Conservation (phyloP, 2,888 invertebrate species). For the Pteria penguin region DNA sequence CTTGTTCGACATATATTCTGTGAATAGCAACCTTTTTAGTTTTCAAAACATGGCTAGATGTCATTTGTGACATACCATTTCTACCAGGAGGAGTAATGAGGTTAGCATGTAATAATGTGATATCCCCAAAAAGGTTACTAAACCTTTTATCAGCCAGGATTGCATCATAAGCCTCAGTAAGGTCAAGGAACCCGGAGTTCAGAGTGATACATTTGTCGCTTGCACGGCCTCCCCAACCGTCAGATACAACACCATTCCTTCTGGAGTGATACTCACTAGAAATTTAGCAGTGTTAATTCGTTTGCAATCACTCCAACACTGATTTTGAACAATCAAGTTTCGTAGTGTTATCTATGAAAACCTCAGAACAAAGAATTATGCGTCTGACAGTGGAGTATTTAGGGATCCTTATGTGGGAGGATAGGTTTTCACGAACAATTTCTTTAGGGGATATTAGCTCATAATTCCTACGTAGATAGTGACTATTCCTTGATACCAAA, state of each 20-base stretch:
- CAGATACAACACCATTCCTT: constrained; percentile 27
- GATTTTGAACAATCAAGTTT: background rate
- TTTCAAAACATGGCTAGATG: background rate
- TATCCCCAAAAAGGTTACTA: constrained; percentile 1
- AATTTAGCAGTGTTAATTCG: constrained; percentile 45
- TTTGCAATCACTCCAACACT: constrained; percentile 31
- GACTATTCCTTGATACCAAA: constrained; percentile 1
- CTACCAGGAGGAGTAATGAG: constrained; percentile 20
- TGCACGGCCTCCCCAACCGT: constrained; percentile 19
- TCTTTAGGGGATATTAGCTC: constrained; percentile 13
- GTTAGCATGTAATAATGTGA: constrained; percentile 1
- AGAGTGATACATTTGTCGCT: constrained; percentile 25
- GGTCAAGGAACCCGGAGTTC: constrained; percentile 1
- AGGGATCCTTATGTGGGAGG: constrained; percentile 12
- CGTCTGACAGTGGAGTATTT: constrained; percentile 16
- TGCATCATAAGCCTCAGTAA: constrained; percentile 11
- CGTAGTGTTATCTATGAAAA: constrained; percentile 19
- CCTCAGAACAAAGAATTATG: constrained; percentile 36
- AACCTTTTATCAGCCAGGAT: constrained; percentile 29
- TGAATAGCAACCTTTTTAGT: background rate
- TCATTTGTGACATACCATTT: too few species aligned
- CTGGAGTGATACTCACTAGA: constrained; percentile 38
- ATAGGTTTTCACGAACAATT: constrained; percentile 17
- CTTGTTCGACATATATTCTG: constrained; percentile 23
- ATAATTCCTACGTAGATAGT: constrained; percentile 21